These are phyloP conservation scores for Oryctolagus cuniculus DNA, from an alignment of 2,113 vertebrate species.

Conservation along the genomic window DNA sequence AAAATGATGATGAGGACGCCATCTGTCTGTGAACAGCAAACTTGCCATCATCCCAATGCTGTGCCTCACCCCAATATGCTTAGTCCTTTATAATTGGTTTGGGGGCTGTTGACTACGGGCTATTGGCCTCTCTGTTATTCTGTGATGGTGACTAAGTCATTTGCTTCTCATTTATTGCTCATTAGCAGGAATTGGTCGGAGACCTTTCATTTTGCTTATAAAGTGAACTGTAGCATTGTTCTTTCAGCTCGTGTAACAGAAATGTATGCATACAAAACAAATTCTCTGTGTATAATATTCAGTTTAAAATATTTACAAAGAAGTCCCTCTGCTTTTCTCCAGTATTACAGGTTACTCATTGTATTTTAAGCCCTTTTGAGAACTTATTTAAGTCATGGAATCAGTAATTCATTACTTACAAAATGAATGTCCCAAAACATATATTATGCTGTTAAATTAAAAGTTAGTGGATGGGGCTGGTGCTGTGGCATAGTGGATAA, in stretches of 20 bases:
- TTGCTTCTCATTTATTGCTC: not conserved
- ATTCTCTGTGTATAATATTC: not conserved
- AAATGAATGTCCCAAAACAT: slow-evolving; percentile 4
- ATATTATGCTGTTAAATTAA: not conserved
- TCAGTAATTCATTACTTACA: slow-evolving; percentile 11
- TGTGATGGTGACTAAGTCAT: not conserved
- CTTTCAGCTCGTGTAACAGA: not conserved
- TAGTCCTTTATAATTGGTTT: not conserved
- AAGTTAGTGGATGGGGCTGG: no score
- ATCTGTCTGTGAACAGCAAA: slow-evolving; percentile 21
- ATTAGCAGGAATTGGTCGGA: not conserved
- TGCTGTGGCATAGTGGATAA: no score
- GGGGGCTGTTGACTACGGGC: not conserved
- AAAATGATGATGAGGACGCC: not conserved
- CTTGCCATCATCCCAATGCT: not conserved
- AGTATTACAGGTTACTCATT: not conserved
- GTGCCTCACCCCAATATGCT: not conserved
- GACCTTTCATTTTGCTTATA: slow-evolving; percentile 32
- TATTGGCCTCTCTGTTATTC: slow-evolving; percentile 16
- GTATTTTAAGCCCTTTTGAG: not conserved
- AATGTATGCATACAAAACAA: not conserved
- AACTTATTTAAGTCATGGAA: not conserved
- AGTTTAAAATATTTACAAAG: not conserved
- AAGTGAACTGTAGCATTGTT: not conserved
- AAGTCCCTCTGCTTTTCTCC: not conserved